These are phyloP conservation scores for Drosophila bunnanda DNA, from an alignment of 2,888 invertebrate genomes.

Conservation along the genomic window DNA sequence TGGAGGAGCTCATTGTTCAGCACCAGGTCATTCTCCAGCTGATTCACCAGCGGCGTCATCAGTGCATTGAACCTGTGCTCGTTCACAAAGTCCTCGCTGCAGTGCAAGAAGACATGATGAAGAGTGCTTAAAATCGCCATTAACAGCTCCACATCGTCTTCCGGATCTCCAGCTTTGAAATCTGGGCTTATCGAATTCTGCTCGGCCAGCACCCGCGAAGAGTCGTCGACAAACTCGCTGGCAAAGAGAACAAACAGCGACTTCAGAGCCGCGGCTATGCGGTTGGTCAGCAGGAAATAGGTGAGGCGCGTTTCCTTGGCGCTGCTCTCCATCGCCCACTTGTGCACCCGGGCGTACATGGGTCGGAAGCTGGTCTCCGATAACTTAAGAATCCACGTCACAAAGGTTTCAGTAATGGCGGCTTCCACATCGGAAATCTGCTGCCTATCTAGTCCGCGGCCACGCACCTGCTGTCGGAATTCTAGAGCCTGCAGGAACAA, in stretches of 20 bases:
- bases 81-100: constrained; percentile 93
- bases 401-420: constrained; percentile 91
- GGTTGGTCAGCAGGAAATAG: constrained; percentile 90
- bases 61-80: constrained; percentile 93
- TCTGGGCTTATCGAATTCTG: constrained; percentile 87
- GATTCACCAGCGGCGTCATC: constrained; percentile 95
- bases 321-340: constrained; percentile 90
- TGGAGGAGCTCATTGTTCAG: constrained; percentile 86
- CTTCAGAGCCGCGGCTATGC: constrained; percentile 92
- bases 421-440: constrained; percentile 89
- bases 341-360: constrained; percentile 93
- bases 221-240: constrained; percentile 92
- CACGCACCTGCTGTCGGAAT: constrained; percentile 87
- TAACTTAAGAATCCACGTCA: constrained; percentile 92
- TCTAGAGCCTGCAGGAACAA: constrained; percentile 91
- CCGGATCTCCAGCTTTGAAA: constrained; percentile 85
- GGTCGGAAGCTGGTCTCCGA: constrained; percentile 96
- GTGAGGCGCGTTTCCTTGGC: constrained; percentile 86
- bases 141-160: constrained; percentile 84
- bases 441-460: constrained; percentile 78
- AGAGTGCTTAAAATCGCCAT: constrained; percentile 91
- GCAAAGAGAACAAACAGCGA: constrained; percentile 96
- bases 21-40: constrained; percentile 90
- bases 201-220: constrained; percentile 89
- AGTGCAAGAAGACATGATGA: constrained; percentile 91